Evolutionary conservation across 2,113 vertebrate species (phyloP).

Genomic region (Scomber scombrus): DNA sequence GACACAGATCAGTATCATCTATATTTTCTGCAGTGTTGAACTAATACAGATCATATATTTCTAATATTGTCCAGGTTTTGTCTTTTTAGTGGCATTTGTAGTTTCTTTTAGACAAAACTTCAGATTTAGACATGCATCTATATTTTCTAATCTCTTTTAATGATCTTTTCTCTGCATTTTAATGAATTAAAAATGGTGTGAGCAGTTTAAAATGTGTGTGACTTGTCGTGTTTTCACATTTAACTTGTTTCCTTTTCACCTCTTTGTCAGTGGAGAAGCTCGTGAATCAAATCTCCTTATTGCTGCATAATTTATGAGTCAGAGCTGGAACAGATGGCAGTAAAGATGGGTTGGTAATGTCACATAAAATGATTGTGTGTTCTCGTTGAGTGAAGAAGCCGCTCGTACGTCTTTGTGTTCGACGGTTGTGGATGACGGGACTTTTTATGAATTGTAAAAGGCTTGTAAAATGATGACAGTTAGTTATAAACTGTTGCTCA

Average conservation of each 20-base stretch:
- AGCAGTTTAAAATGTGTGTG: background rate
- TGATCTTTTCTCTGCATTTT: background rate
- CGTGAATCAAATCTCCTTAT: background rate
- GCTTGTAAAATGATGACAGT: conserved; percentile 10
- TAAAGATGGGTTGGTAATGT: conserved; percentile 13
- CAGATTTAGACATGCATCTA: background rate
- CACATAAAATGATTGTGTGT: background rate
- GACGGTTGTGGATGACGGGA: background rate
- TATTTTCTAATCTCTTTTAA: background rate
- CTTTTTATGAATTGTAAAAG: conserved; percentile 1
- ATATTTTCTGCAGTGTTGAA: conserved; percentile 5
- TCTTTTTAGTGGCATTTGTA: background rate
- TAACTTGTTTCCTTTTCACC: background rate
- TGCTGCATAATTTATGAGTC: conserved; percentile 49
- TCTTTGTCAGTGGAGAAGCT: background rate
- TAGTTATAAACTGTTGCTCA: conserved; percentile 11
- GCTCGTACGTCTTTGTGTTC: background rate
- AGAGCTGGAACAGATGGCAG: background rate
- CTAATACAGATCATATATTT: background rate
- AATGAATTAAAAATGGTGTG: background rate
- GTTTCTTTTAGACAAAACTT: conserved; percentile 3
- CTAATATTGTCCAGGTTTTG: background rate
- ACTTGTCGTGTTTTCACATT: background rate
- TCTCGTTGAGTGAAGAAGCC: background rate
- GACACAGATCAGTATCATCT: conserved; percentile 29